phyloP scores from a whole-genome alignment of 2,797 vertebrate species.

The Danio choprae region DNA sequence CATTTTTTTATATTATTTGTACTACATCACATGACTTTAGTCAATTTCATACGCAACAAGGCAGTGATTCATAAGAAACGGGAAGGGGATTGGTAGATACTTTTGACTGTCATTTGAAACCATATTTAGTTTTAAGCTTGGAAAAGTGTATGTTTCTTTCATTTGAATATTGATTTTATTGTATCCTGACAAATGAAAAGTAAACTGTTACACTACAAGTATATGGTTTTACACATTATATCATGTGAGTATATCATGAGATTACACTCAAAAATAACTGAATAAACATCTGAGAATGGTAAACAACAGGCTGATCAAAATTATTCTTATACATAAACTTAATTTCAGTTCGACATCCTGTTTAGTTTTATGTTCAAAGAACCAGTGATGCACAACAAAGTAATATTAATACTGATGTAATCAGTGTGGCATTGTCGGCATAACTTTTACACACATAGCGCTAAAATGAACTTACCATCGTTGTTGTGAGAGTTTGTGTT shows the following conservation, averaged over 20 bases:
- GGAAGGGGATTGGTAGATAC: too few relatives aligned
- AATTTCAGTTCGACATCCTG: neutral
- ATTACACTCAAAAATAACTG: neutral
- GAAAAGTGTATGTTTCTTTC: too few relatives aligned
- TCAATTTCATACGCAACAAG: too few relatives aligned
- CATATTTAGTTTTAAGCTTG: too few relatives aligned
- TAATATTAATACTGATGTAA: neutral
- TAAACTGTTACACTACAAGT: too few relatives aligned
- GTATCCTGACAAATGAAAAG: too few relatives aligned
- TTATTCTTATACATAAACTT: neutral
- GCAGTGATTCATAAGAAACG: too few relatives aligned
- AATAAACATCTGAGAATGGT: neutral
- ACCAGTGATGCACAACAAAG: neutral
- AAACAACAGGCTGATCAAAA: neutral
- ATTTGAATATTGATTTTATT: too few relatives aligned
- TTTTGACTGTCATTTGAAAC: too few relatives aligned
- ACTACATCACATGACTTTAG: too few relatives aligned
- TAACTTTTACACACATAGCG: constrained; percentile 1
- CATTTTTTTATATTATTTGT: too few relatives aligned
- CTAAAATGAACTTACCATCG: constrained; percentile 1
- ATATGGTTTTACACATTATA: too few relatives aligned
- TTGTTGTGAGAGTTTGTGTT: constrained; percentile 62
- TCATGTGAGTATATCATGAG: neutral
- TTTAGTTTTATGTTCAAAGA: neutral
- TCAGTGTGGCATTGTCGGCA: neutral